A percentile compares a stretch with the other conserved stretches of the same genome.
These are phyloP conservation scores for Myrmecophaga tridactyla DNA, from an alignment of 2,113 vertebrate genomes.

Conservation along the genomic window DNA sequence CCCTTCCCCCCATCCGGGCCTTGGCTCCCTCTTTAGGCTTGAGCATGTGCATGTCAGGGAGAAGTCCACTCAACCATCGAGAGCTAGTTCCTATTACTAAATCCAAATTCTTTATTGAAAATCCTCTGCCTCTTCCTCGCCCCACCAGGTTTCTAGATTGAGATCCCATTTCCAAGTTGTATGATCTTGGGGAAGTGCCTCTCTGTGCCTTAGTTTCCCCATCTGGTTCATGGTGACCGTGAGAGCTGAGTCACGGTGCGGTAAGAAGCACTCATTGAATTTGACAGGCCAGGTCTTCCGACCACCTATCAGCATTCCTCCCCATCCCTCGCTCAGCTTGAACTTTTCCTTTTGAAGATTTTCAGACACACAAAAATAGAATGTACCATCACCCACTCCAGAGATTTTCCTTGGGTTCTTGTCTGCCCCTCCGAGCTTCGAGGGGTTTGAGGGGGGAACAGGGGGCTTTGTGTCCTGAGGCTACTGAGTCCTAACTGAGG, in stretches of 20 bases:
- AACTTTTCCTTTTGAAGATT: background rate
- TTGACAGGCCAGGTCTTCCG: background rate
- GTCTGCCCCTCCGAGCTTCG: background rate
- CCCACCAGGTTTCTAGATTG: background rate
- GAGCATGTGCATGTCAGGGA: background rate
- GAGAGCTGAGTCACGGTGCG: background rate
- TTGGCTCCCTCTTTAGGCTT: background rate
- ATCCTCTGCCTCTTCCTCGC: background rate
- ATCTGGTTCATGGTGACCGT: background rate
- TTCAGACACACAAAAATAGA: background rate
- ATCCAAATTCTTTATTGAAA: background rate
- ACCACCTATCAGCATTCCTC: too few relatives aligned
- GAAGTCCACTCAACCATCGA: background rate
- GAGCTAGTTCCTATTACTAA: background rate
- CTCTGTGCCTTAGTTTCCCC: background rate
- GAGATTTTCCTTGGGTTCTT: background rate
- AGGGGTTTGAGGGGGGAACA: too few relatives aligned
- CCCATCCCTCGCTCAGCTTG: too few relatives aligned
- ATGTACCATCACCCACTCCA: background rate
- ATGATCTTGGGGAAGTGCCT: background rate
- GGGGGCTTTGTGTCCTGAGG: background rate
- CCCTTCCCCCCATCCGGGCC: background rate
- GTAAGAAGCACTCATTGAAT: background rate
- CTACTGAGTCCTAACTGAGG: background rate
- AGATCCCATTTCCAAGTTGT: background rate